These are phyloP conservation scores for Ahaetulla prasina DNA, from an alignment of 2,113 vertebrate species.

Conservation along the genomic window DNA sequence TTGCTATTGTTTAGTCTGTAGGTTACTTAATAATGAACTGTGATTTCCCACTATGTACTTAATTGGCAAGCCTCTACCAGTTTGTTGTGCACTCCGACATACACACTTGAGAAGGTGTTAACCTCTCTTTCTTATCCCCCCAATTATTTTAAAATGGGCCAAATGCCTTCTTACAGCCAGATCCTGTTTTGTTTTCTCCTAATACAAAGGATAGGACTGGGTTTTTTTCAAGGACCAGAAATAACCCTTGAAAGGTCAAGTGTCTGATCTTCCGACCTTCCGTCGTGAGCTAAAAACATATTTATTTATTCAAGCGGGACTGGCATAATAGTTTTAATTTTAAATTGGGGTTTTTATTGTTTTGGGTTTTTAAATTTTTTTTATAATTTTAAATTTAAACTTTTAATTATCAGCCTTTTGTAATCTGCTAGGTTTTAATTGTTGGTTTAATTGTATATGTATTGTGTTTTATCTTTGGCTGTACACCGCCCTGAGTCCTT, in stretches of 20 bases:
- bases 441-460: too few species aligned
- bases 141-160: not conserved
- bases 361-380: too few species aligned
- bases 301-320: too few species aligned
- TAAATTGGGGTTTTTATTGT: too few species aligned
- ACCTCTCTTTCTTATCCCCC: not conserved
- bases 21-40: not conserved
- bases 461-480: too few species aligned
- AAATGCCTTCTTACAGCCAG: not conserved
- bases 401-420: too few species aligned
- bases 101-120: not conserved
- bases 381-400: too few species aligned
- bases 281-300: too few species aligned
- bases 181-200: not conserved
- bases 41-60: not conserved
- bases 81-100: not conserved
- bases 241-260: not conserved
- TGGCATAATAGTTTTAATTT: too few species aligned
- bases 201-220: not conserved
- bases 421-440: too few species aligned
- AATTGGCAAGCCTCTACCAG: not conserved
- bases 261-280: too few species aligned
- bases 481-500: too few species aligned
- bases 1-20: conserved; percentile 1
- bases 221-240: not conserved